Evolutionary conservation across 2,113 vertebrate species (phyloP), one percentile per base, ranked within the genome.

Genomic region (Galemys pyrenaicus): DNA sequence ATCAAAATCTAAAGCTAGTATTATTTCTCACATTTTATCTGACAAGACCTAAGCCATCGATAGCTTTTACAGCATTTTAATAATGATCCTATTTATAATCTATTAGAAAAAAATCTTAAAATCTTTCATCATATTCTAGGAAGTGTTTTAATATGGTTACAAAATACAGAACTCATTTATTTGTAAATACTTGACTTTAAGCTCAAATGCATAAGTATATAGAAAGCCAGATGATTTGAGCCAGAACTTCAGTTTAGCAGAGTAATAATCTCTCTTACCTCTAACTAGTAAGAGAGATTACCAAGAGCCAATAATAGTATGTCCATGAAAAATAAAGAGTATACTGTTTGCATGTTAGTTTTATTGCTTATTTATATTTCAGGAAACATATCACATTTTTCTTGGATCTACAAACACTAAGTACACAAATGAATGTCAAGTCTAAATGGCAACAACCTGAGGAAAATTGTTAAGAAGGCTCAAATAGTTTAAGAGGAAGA

Each of bases 291-390:
- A 77, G 51, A 65, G 41, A 85, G 70, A 44, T 62, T 44, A 46
- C 68, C 39, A 94, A 81, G 32, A 87, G 37, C 24, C 84, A 94
- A 87, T 11, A 77, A 87, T 86, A 78, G 68, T 92, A 92, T 60
- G 64, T n/a, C 75, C 73, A 80, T 64, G 78, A 86, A 95, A 88
- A 92, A 94, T 81, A 89, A 94, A 64, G 73, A 75, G 28, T 49
- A 9, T 79, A 83, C 64, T 90, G 62, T 68, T 26, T 74, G 26
- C 83, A 96, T 10, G 37, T 62, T 96, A 91, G 91, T 87, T 94
- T 97, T 96, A 96, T 84, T 93, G 79, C 62, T 89, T 94, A 95
- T 94, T 92, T 95, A 91, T 96, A 94, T 91, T 92, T 96, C 79
- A 95, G 86, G 94, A 96, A 96, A 96, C 28, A 80, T 85, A 92